Evolutionary conservation across 2,113 vertebrate species (phyloP), one percentile per base, ranked within the genome.

Genomic region (Taxidea taxus): DNA sequence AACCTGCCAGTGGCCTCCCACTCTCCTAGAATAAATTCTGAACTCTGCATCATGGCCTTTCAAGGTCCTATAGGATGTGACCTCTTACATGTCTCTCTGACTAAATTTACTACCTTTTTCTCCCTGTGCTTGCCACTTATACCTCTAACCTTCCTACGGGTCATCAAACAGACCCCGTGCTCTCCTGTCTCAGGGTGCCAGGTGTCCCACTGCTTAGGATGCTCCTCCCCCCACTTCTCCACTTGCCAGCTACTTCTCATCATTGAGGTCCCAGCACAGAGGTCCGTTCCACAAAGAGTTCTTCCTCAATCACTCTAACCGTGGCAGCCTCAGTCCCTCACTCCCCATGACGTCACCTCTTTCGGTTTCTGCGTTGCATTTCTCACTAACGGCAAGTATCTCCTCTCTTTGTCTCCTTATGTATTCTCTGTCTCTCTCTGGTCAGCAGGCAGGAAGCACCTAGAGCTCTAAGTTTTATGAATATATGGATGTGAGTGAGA

Each of bases 211-310:
- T 14, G 31, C 42, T 49, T 72, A 42, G 49, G 29, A 9, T 3
- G 18, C 16, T 37, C 74, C 58, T 39, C 10, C 49, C 20, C 23
- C 8, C 34, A 84, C 54, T 54, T 62, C 23, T 84, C 47, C 47
- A 68, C 2, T 1, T 51, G 39, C 29, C 39, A 47, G 47, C 93
- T 77, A 6, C 75, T 62, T 39, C 88, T 56, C 89, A 18, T 39
- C 83, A 87, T 47, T 7, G 54, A 87, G 74, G 58, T 16, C n/a
- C 94, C 60, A 20, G 89, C 16, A 84, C 85, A 90, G 20, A 90
- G 18, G 8, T 27, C 81, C 51, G 7, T 2, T 88, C 39, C 47
- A n/a, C 51, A 42, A 82, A 93, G 11, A 94, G 29, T 15, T 68
- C 64, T 86, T 31, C 13, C 34, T 27, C 51, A 8, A 34, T 62